These are phyloP conservation scores for Peromyscus eremicus DNA, from an alignment of 2,797 vertebrate genomes.

Conservation along the genomic window DNA sequence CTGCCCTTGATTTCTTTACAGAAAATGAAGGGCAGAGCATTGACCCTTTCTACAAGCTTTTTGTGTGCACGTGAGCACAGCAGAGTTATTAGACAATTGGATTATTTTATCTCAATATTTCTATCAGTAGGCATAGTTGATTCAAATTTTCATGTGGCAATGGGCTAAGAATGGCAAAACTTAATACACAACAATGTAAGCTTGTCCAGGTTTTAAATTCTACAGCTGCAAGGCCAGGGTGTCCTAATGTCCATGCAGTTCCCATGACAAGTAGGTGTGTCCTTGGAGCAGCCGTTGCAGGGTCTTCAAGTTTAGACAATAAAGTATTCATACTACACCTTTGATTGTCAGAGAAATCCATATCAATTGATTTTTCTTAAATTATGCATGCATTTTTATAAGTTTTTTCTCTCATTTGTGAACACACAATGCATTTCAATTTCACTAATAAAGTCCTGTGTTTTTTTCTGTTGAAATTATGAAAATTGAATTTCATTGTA, in stretches of 20 bases:
- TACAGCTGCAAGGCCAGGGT: background rate
- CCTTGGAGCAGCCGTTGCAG: conserved; percentile 57
- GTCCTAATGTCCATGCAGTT: conserved; percentile 56
- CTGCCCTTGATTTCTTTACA: conserved; percentile 32
- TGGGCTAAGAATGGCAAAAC: background rate
- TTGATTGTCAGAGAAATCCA: conserved; percentile 81
- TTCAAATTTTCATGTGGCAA: conserved; percentile 33
- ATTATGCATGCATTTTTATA: conserved; percentile 80
- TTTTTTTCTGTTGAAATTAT: conserved; percentile 72
- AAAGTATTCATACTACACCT: conserved; percentile 80
- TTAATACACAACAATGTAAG: background rate
- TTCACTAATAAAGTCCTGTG: conserved; percentile 74
- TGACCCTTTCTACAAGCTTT: background rate
- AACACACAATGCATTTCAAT: conserved; percentile 79
- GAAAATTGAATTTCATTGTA: conserved; percentile 75
- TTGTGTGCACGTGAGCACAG: background rate
- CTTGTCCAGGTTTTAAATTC: conserved; percentile 47
- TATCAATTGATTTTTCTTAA: conserved; percentile 80
- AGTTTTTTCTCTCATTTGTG: conserved; percentile 78
- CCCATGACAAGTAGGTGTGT: conserved; percentile 12
- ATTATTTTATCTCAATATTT: conserved; percentile 42
- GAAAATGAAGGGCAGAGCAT: background rate
- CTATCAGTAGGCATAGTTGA: background rate
- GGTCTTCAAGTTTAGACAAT: conserved; percentile 68
- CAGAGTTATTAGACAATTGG: background rate